Evolutionary conservation across 2,797 vertebrate species (phyloP).

Genomic region (Numenius phaeopus): DNA sequence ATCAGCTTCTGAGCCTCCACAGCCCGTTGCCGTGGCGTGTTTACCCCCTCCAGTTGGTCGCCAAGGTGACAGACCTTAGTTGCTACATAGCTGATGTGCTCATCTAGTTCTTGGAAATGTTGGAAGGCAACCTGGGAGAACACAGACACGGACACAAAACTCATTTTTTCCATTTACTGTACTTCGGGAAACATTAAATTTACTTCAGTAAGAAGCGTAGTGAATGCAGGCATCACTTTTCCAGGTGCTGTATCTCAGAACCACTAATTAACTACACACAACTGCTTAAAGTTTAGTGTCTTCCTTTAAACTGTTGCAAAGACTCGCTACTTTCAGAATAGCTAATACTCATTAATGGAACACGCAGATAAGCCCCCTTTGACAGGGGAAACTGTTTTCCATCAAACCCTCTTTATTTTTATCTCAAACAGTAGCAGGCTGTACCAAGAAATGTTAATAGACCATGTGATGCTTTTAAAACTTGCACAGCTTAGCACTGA

Average conservation of each 20-base stretch:
- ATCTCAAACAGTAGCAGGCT: neutral
- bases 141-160: constrained; percentile 13
- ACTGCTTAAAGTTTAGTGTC: neutral
- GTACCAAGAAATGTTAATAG: neutral
- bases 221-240: neutral
- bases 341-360: neutral
- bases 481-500: neutral
- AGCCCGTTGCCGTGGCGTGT: constrained; percentile 97
- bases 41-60: constrained; percentile 98
- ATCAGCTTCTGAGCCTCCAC: constrained; percentile 99
- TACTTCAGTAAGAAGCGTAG: neutral
- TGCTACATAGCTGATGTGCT: constrained; percentile 99
- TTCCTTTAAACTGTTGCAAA: neutral
- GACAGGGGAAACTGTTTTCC: neutral
- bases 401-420: neutral
- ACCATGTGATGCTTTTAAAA: neutral
- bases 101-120: constrained; percentile 98
- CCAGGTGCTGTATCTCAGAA: neutral
- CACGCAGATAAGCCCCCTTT: neutral
- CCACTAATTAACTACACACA: neutral
- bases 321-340: neutral
- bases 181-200: neutral
- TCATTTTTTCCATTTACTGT: neutral
- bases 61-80: constrained; percentile 99
- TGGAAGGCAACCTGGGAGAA: constrained; percentile 95